Base-by-base conservation (phyloP, 2,113 vertebrate genomes). In the Callipepla californica region DNA sequence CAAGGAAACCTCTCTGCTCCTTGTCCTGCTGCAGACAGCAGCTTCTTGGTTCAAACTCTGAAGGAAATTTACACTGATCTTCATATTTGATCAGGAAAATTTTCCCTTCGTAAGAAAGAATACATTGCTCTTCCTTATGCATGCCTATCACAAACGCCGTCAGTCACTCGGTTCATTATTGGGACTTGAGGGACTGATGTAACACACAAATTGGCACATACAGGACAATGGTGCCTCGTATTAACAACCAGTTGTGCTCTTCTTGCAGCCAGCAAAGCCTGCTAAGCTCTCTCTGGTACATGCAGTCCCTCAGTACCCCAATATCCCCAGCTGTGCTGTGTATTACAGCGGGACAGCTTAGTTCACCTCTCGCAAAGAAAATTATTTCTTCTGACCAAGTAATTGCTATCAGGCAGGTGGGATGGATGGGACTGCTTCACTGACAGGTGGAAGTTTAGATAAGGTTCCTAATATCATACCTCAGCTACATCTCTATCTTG, bases 301-400 rank as follows among this genome's bases (percentile, higher is more conserved):
- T 7, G 26, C 1, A 8, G 73, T 58, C 6, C 55, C 65, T 21
- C 7, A 0, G 7, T 8, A 67, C 50, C 81, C 55, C 20, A 36
- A 44, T 6, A 16, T 28, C 73, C 74, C 91, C 55, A 7, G 38
- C 82, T 45, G 23, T 3, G 13, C 9, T 62, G 66, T 34, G 6
- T 13, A 32, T 61, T 66, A 47, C 9, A 21, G 87, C 51, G 62
- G 67, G 55, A 65, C 23, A 26, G 36, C 84, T 89, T 92, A 85
- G 92, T 95, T 88, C 92, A 92, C 74, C 76, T 75, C 90, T 85
- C 76, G 38, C 58, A 92, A 92, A 74, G 94, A 57, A 93, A 95
- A 94, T 61, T 40, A 92, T 38, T 80, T 77, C 40, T 75, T 91
- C 57, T 26, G 53, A 92, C 50, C 79, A 85, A 79, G 53, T 92